phyloP scores from a whole-genome alignment of 1,140 invertebrate genomes.

The Bactericera cockerelli region DNA sequence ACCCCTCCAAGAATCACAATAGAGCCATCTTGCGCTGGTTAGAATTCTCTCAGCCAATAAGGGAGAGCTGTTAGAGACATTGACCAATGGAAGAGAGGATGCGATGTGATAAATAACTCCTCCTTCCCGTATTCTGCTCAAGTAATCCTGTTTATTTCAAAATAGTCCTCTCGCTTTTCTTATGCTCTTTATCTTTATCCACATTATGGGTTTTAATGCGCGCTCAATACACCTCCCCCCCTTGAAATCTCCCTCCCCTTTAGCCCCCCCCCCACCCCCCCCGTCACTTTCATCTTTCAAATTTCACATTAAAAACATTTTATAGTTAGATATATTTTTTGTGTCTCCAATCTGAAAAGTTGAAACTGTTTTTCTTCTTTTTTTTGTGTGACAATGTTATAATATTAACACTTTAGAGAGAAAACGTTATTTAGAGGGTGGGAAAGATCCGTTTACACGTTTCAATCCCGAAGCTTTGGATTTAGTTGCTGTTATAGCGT shows the following conservation, averaged over 20 bases:
- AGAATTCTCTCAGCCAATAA: neutral
- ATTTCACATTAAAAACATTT: neutral
- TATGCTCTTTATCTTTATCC: constrained; percentile 5
- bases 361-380: neutral
- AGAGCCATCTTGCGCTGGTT: neutral
- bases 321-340: neutral
- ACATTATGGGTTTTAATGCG: constrained; percentile 2
- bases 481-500: no score
- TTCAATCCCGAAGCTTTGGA: no score
- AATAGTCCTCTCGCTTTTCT: neutral
- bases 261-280: no score
- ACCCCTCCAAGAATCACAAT: constrained; percentile 8
- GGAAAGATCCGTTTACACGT: no score
- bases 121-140: neutral
- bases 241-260: neutral
- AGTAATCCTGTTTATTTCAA: neutral
- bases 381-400: no score
- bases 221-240: neutral
- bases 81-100: neutral
- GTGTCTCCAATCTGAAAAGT: neutral
- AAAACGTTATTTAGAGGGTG: no score
- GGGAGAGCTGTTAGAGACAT: neutral
- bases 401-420: no score
- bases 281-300: constrained; percentile 5
- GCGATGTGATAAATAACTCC: neutral